Evolutionary conservation across 2,888 invertebrate genomes (phyloP).

Genomic region (Myopa tessellatipennis): DNA sequence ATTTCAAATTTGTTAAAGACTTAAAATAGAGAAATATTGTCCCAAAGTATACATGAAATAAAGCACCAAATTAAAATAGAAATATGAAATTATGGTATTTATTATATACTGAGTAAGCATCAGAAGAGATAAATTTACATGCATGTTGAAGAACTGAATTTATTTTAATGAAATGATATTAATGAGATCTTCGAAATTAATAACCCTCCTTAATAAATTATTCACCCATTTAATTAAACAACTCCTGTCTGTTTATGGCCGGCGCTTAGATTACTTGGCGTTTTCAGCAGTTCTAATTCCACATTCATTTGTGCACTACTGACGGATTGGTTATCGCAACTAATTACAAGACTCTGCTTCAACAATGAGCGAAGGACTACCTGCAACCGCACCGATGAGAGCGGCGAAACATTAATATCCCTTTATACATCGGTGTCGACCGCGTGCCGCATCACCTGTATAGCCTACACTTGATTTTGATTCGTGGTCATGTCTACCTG

Average conservation of each 20-base stretch:
- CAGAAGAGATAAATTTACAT: too few relatives aligned
- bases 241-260: constrained; percentile 18
- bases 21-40: too few relatives aligned
- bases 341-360: background rate
- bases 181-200: too few relatives aligned
- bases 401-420: constrained; percentile 15
- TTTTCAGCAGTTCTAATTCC: background rate
- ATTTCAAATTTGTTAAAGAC: too few relatives aligned
- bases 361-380: background rate
- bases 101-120: too few relatives aligned
- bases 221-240: background rate
- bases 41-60: too few relatives aligned
- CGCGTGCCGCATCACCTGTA: background rate
- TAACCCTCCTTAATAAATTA: background rate
- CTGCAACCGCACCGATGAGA: constrained; percentile 6
- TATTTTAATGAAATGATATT: too few relatives aligned
- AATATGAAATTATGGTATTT: too few relatives aligned
- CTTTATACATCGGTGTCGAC: constrained; percentile 7
- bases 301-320: background rate
- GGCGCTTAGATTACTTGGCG: constrained; percentile 25
- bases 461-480: background rate
- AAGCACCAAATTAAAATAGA: too few relatives aligned
- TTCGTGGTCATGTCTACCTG: background rate
- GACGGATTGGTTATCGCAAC: constrained; percentile 17
- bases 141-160: too few relatives aligned